phyloP scores from a whole-genome alignment of 2,888 invertebrate species.

The Papilio demoleus region DNA sequence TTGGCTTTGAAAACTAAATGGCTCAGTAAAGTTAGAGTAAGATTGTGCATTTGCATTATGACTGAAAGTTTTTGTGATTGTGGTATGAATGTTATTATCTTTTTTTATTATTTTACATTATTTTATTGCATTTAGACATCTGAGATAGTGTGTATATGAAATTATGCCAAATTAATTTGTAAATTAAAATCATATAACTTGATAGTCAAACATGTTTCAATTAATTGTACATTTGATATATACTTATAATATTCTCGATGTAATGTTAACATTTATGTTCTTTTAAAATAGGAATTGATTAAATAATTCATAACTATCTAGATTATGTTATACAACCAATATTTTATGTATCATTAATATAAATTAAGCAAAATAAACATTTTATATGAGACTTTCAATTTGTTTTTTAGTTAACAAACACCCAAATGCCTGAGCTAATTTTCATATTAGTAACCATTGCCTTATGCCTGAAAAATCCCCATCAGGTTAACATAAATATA shows the following conservation, averaged over 20 bases:
- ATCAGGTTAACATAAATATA: no score
- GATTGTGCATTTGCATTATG: conserved; percentile 72
- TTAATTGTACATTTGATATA: conserved; percentile 41
- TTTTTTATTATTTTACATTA: conserved; percentile 71
- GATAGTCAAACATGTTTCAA: conserved; percentile 51
- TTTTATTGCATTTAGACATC: conserved; percentile 77
- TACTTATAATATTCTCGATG: conserved; percentile 44
- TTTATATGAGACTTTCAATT: conserved; percentile 81
- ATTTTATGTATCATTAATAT: conserved; percentile 75
- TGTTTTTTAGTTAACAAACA: conserved; percentile 53
- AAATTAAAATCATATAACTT: conserved; percentile 57
- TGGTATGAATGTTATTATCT: conserved; percentile 75
- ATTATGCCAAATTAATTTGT: conserved; percentile 80
- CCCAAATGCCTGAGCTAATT: neutral
- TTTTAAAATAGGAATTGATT: conserved; percentile 60
- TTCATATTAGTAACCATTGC: no score
- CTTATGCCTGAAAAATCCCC: no score
- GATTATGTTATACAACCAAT: conserved; percentile 71
- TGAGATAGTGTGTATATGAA: conserved; percentile 68
- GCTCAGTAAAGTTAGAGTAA: conserved; percentile 66
- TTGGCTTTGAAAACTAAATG: conserved; percentile 77
- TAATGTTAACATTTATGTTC: conserved; percentile 51
- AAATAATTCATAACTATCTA: conserved; percentile 61
- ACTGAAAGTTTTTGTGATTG: conserved; percentile 79
- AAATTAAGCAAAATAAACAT: conserved; percentile 81